These are phyloP conservation scores for Anguilla rostrata DNA, from an alignment of 2,113 vertebrate genomes.

Conservation along the genomic window DNA sequence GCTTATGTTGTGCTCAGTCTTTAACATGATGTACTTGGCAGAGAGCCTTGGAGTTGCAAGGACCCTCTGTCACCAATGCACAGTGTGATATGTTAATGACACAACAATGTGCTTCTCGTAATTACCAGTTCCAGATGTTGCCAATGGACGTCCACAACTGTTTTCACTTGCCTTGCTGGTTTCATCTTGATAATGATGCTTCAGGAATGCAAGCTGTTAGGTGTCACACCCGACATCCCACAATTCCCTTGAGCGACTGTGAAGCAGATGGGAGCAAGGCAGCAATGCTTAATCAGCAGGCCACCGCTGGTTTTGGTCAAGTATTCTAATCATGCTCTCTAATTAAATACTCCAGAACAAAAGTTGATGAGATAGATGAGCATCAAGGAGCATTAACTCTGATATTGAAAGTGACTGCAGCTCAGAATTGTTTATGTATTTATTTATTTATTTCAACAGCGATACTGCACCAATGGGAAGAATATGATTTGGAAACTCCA, in stretches of 20 bases:
- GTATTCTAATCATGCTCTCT: background rate
- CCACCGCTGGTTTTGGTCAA: slow-evolving; percentile 25
- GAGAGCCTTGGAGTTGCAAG: background rate
- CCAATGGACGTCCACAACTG: background rate
- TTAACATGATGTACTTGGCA: background rate
- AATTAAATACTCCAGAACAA: background rate
- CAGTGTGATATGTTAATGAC: background rate
- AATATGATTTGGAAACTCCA: too few species aligned
- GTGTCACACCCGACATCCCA: slow-evolving; percentile 37
- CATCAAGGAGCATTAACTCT: background rate
- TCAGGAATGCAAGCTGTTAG: slow-evolving; percentile 32
- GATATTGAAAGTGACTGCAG: background rate
- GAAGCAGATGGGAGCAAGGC: slow-evolving; percentile 46
- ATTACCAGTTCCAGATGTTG: background rate
- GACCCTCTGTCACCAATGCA: background rate
- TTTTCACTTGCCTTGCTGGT: background rate
- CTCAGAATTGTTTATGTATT: too few species aligned
- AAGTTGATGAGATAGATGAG: background rate
- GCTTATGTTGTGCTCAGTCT: background rate
- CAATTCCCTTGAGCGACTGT: slow-evolving; percentile 34
- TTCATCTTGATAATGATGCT: slow-evolving; percentile 45
- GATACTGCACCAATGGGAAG: too few species aligned
- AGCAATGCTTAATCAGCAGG: slow-evolving; percentile 41
- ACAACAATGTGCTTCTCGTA: background rate
- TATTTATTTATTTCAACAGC: too few species aligned